Conservation (phyloP, 2,888 invertebrate species). For the Cynaeus angustus region DNA sequence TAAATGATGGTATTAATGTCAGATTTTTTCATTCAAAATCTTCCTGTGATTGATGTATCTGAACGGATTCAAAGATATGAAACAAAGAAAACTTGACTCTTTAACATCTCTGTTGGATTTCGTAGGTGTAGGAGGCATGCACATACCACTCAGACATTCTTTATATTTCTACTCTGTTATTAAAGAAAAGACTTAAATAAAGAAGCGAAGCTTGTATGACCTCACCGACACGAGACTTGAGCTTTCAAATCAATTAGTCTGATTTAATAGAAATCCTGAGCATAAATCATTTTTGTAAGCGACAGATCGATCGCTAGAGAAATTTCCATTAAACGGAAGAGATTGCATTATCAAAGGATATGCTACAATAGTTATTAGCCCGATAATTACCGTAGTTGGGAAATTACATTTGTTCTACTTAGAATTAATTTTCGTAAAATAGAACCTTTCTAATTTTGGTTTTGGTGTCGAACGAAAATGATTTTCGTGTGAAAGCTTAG, state of each 20-base stretch:
- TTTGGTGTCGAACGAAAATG: slow-evolving; percentile 7
- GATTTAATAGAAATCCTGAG: slow-evolving; percentile 8
- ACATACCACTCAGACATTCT: slow-evolving; percentile 10
- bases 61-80: slow-evolving; percentile 33
- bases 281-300: slow-evolving; percentile 9
- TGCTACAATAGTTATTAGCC: slow-evolving; percentile 8
- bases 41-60: slow-evolving; percentile 48
- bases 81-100: slow-evolving; percentile 39
- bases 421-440: background rate
- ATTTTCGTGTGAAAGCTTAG: slow-evolving; percentile 4
- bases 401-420: slow-evolving; percentile 8
- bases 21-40: slow-evolving; percentile 42
- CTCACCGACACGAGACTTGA: background rate
- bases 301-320: background rate
- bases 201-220: slow-evolving; percentile 30
- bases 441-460: too few species aligned
- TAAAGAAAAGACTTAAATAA: slow-evolving; percentile 31
- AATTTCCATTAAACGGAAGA: slow-evolving; percentile 15
- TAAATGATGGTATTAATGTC: slow-evolving; percentile 48
- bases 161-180: slow-evolving; percentile 7
- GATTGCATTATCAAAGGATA: slow-evolving; percentile 13
- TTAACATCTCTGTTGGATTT: slow-evolving; percentile 18
- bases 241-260: slow-evolving; percentile 33
- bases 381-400: slow-evolving; percentile 11
- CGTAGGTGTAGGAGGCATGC: slow-evolving; percentile 23